Evolutionary conservation across 1,140 invertebrate species (phyloP).

Genomic region (Cydia amplana): DNA sequence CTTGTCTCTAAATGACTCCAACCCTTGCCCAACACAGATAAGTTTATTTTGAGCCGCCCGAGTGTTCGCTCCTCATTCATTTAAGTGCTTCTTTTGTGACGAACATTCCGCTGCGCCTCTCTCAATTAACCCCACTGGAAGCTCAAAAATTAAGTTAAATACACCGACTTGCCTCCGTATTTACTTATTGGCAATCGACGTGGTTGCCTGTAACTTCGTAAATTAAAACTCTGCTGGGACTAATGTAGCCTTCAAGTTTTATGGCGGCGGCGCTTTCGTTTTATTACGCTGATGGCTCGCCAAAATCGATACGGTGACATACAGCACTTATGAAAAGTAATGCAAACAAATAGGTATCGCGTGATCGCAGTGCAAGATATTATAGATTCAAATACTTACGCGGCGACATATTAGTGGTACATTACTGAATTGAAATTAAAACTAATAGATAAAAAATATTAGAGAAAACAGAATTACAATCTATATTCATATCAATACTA

Average conservation of each 20-base stretch:
- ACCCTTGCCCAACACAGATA: conserved; percentile 74
- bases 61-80: conserved; percentile 61
- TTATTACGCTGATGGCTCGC: conserved; percentile 35
- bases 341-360: conserved; percentile 2
- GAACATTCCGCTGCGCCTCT: conserved; percentile 67
- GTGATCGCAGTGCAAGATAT: too few species aligned
- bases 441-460: too few species aligned
- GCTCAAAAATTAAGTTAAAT: conserved; percentile 77
- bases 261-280: conserved; percentile 34
- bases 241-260: conserved; percentile 52
- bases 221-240: conserved; percentile 61
- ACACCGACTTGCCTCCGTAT: conserved; percentile 64
- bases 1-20: conserved; percentile 70
- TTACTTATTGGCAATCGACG: conserved; percentile 72
- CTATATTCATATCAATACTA: too few species aligned
- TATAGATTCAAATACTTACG: too few species aligned
- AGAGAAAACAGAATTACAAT: too few species aligned
- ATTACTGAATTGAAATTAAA: too few species aligned
- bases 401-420: too few species aligned
- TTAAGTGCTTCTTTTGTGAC: conserved; percentile 78
- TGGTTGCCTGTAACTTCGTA: conserved; percentile 64
- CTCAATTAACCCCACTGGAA: conserved; percentile 67
- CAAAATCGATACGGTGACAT: conserved; percentile 36
- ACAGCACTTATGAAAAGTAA: conserved; percentile 35
- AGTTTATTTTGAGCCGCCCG: conserved; percentile 77